These are phyloP conservation scores for Bombyx huttoni DNA, from an alignment of 2,888 invertebrate species.

Conservation along the genomic window DNA sequence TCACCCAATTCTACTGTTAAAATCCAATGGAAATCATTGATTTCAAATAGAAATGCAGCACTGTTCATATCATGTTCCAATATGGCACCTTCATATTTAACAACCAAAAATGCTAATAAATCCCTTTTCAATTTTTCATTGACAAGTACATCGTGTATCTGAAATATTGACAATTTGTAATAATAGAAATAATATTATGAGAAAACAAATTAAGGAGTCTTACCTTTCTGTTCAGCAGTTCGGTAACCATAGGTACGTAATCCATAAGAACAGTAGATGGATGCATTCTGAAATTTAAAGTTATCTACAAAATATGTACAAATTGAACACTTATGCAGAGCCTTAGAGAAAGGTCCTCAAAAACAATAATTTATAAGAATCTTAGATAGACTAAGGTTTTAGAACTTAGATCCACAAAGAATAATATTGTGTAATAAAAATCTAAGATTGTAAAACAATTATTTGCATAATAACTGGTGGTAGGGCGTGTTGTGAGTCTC, in stretches of 20 bases:
- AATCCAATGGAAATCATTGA: constrained; percentile 75
- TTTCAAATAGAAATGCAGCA: constrained; percentile 74
- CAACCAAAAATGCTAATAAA: constrained; percentile 55
- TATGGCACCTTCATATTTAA: constrained; percentile 62
- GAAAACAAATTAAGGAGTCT: neutral
- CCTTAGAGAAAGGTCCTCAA: too few relatives aligned
- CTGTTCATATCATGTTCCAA: constrained; percentile 59
- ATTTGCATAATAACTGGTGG: too few relatives aligned
- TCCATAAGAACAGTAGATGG: constrained; percentile 67
- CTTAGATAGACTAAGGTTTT: too few relatives aligned
- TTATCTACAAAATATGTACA: neutral
- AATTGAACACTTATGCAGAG: neutral
- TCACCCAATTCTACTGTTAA: constrained; percentile 70
- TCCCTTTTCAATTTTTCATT: constrained; percentile 61
- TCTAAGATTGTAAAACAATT: too few relatives aligned
- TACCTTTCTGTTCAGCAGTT: constrained; percentile 64
- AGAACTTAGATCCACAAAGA: too few relatives aligned
- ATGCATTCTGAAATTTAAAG: constrained; percentile 48
- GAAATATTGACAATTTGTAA: constrained; percentile 9
- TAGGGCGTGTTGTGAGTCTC: too few relatives aligned
- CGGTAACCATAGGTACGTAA: constrained; percentile 71
- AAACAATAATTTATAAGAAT: too few relatives aligned
- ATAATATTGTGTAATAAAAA: too few relatives aligned
- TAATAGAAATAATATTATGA: neutral
- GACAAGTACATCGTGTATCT: constrained; percentile 52